Evolutionary conservation across 1,140 invertebrate species (phyloP).

Genomic region (Onthophagus taurus): DNA sequence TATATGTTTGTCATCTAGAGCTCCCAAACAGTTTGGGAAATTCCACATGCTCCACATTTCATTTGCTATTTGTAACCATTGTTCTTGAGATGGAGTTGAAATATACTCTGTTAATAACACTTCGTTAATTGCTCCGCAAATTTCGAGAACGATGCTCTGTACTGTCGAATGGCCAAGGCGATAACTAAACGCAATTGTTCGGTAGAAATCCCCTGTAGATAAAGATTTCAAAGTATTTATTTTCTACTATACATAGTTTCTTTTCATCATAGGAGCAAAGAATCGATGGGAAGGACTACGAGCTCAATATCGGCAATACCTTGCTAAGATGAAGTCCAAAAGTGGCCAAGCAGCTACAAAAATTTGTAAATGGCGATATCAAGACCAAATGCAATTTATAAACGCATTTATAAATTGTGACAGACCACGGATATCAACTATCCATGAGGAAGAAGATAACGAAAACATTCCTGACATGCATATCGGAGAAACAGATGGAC

Average conservation of each 20-base stretch:
- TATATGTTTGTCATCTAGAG: constrained; percentile 41
- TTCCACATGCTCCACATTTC: constrained; percentile 23
- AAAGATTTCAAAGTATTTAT: constrained; percentile 5
- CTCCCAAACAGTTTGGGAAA: constrained; percentile 32
- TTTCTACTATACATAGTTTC: too few relatives aligned
- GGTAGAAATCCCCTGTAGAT: constrained; percentile 1
- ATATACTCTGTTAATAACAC: constrained; percentile 1
- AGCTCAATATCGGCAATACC: too few relatives aligned
- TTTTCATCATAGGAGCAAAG: too few relatives aligned
- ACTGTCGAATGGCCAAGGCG: constrained; percentile 5
- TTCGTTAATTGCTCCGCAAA: constrained; percentile 18
- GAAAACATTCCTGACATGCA: too few relatives aligned
- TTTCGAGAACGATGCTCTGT: constrained; percentile 8
- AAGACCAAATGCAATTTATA: constrained; percentile 12
- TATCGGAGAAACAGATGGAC: too few relatives aligned
- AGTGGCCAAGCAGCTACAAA: constrained; percentile 12
- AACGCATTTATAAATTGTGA: too few relatives aligned
- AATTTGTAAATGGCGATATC: constrained; percentile 3
- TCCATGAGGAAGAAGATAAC: too few relatives aligned
- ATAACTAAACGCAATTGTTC: constrained; percentile 9
- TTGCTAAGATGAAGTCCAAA: constrained; percentile 6
- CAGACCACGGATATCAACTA: too few relatives aligned
- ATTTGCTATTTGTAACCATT: constrained; percentile 14
- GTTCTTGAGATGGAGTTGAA: constrained; percentile 11
- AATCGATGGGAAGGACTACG: constrained; percentile 7